These are phyloP conservation scores for Patagioenas fasciata DNA, from an alignment of 2,113 vertebrate genomes.

Conservation along the genomic window DNA sequence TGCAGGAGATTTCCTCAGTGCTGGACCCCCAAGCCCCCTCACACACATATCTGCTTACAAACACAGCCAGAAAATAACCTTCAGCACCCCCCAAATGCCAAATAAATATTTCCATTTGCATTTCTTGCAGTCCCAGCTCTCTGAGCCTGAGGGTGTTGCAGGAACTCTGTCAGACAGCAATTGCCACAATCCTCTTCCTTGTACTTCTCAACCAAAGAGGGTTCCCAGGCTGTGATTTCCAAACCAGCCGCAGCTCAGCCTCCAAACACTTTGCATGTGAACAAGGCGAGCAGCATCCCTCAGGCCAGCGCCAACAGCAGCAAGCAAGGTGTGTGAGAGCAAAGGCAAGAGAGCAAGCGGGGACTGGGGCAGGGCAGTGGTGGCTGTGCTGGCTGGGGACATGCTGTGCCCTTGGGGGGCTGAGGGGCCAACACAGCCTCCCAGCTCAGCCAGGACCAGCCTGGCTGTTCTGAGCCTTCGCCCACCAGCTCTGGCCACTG, in stretches of 20 bases:
- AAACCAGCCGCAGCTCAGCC: neutral
- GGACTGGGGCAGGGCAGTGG: neutral
- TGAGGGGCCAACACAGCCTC: neutral
- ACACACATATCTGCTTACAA: neutral
- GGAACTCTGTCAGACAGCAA: neutral
- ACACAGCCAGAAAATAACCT: neutral
- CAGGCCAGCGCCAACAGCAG: accelerated
- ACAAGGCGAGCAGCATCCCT: neutral
- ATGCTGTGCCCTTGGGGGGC: neutral
- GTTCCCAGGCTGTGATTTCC: neutral
- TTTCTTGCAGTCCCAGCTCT: neutral
- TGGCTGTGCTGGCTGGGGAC: accelerated
- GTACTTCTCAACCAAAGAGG: neutral
- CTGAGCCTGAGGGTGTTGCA: neutral
- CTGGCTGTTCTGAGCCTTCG: accelerated
- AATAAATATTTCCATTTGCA: neutral
- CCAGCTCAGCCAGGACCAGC: neutral
- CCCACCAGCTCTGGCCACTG: neutral
- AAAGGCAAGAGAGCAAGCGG: neutral
- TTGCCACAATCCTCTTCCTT: neutral
- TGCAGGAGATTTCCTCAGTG: neutral
- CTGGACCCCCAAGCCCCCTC: neutral
- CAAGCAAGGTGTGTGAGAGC: neutral
- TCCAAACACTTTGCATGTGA: neutral
- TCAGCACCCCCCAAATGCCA: neutral